Evolutionary conservation across 2,888 invertebrate genomes (phyloP).

Genomic region (Hirudinaria manillensis): DNA sequence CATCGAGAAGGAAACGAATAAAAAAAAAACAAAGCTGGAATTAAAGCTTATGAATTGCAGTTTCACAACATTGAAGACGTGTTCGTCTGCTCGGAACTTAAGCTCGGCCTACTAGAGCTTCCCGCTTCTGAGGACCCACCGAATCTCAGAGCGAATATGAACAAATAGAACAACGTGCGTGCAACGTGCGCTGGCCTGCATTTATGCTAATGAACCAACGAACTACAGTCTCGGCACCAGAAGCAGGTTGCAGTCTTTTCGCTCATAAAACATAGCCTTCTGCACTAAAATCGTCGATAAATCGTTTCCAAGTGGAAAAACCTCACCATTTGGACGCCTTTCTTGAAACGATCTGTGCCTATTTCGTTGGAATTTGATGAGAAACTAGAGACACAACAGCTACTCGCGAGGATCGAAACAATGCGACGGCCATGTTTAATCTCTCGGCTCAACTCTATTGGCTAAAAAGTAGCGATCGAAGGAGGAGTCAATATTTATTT

Average conservation of each 20-base stretch:
- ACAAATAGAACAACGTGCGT: conserved; percentile 7
- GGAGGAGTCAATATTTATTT: neutral
- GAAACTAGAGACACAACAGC: neutral
- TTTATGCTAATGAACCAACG: neutral
- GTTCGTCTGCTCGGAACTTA: neutral
- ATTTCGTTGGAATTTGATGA: neutral
- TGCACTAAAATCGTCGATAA: neutral
- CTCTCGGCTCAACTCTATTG: neutral
- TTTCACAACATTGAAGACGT: no score
- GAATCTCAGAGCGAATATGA: conserved; percentile 12
- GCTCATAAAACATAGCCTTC: neutral
- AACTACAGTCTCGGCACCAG: no score
- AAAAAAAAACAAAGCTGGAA: no score
- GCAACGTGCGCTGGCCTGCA: conserved; percentile 13
- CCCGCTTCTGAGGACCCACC: neutral
- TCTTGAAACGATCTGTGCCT: neutral
- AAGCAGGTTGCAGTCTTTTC: neutral
- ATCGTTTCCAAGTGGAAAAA: neutral
- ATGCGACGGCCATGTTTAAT: conserved; percentile 12
- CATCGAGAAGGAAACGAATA: no score
- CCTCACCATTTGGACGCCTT: neutral
- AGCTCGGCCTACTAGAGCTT: conserved; percentile 1
- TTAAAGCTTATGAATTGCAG: no score
- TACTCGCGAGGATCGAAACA: neutral
- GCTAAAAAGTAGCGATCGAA: neutral